Evolutionary conservation across 2,888 invertebrate genomes (phyloP).

Genomic region (Drosophila pegasa): DNA sequence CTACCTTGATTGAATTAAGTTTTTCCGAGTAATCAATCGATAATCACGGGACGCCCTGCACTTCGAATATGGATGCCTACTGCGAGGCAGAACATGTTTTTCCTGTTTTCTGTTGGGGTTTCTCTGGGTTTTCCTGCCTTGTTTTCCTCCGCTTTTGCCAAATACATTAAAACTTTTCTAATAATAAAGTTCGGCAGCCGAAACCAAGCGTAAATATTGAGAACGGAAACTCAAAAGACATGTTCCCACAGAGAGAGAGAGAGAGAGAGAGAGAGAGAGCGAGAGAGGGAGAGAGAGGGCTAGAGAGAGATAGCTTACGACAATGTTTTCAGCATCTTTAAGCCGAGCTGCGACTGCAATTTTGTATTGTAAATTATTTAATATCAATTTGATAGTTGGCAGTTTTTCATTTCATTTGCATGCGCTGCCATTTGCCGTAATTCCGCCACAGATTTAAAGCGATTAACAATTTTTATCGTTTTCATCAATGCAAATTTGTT

Average conservation of each 20-base stretch:
- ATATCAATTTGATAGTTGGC: constrained; percentile 1
- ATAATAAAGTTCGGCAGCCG: constrained; percentile 76
- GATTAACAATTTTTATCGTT: constrained; percentile 1
- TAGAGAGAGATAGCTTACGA: background rate
- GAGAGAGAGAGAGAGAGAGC: background rate
- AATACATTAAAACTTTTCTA: constrained; percentile 81
- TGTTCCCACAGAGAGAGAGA: background rate
- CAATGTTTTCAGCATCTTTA: constrained; percentile 34
- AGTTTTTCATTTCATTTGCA: background rate
- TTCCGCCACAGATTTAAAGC: background rate
- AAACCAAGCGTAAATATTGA: constrained; percentile 70
- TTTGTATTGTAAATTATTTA: constrained; percentile 5
- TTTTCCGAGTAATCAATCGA: constrained; percentile 27
- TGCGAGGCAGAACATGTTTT: constrained; percentile 1
- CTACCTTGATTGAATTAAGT: constrained; percentile 5
- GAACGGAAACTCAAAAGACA: constrained; percentile 57
- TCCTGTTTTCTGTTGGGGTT: constrained; percentile 14
- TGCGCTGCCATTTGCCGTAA: background rate
- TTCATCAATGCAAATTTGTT: background rate
- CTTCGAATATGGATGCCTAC: constrained; percentile 19
- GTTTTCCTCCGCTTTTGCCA: constrained; percentile 34
- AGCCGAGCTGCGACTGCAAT: constrained; percentile 5
- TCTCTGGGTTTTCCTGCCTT: constrained; percentile 50
- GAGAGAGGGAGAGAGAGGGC: no score
- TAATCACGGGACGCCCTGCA: constrained; percentile 29